phyloP scores from a whole-genome alignment of 2,888 invertebrate genomes.

The Nymphalis urticae region DNA sequence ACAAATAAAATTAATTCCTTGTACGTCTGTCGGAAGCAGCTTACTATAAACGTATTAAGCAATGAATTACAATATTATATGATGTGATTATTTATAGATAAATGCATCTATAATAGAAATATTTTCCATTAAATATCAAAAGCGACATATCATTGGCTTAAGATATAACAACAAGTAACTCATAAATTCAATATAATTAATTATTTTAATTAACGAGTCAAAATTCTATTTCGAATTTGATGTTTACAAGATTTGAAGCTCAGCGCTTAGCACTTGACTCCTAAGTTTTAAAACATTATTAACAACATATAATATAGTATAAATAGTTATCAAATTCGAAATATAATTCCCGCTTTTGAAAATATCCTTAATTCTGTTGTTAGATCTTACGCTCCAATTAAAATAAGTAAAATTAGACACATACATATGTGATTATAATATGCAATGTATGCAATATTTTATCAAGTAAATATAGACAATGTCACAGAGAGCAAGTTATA shows the following conservation, averaged over 20 bases:
- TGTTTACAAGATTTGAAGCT: slow-evolving; percentile 6
- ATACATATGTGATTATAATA: slow-evolving; percentile 19
- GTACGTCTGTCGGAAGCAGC: slow-evolving; percentile 1
- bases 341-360: slow-evolving; percentile 9
- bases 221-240: slow-evolving; percentile 19
- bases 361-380: slow-evolving; percentile 14
- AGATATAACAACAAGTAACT: slow-evolving; percentile 24
- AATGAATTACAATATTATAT: slow-evolving; percentile 6
- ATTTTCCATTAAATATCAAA: slow-evolving; percentile 17
- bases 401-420: slow-evolving; percentile 14
- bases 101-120: slow-evolving; percentile 7
- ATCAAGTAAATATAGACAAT: slow-evolving; percentile 11
- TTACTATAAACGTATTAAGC: slow-evolving; percentile 1
- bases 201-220: slow-evolving; percentile 11
- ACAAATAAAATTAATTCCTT: slow-evolving; percentile 1
- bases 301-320: slow-evolving; percentile 14
- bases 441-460: slow-evolving; percentile 5
- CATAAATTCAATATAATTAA: slow-evolving; percentile 16
- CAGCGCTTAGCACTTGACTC: slow-evolving; percentile 13
- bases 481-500: slow-evolving; percentile 22
- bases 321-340: slow-evolving; percentile 20
- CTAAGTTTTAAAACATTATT: slow-evolving; percentile 12
- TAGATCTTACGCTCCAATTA: slow-evolving; percentile 21
- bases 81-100: slow-evolving; percentile 10
- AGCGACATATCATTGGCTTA: slow-evolving; percentile 20